Percentiles rank a stretch among this genome's conserved stretches.
Evolutionary conservation across 2,113 vertebrate species (phyloP).

Genomic region (Xiphophorus hellerii): DNA sequence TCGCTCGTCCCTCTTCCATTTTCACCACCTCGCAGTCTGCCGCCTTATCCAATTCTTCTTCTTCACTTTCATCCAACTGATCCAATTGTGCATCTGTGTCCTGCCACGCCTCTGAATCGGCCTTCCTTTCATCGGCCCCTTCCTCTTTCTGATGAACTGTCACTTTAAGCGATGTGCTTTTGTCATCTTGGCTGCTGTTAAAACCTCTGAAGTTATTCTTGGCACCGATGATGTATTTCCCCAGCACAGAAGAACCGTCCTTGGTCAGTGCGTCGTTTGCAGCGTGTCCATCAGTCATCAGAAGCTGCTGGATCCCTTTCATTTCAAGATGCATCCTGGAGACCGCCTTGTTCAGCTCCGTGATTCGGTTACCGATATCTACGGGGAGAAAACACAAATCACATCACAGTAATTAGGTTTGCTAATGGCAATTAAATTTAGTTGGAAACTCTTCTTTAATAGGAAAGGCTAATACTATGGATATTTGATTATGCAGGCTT

Average conservation of each 20-base stretch:
- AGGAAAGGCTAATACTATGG: background rate
- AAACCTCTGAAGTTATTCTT: constrained; percentile 87
- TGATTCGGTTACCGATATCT: constrained; percentile 90
- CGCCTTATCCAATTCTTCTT: constrained; percentile 10
- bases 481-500: background rate
- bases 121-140: constrained; percentile 20
- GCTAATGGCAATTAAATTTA: background rate
- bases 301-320: constrained; percentile 71
- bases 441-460: background rate
- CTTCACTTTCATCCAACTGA: constrained; percentile 15
- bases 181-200: constrained; percentile 46
- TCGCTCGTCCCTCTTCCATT: constrained; percentile 71
- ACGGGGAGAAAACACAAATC: constrained; percentile 22
- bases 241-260: constrained; percentile 80
- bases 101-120: constrained; percentile 8
- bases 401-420: constrained; percentile 8
- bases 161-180: constrained; percentile 54
- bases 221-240: constrained; percentile 84
- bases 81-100: constrained; percentile 16
- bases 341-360: constrained; percentile 85
- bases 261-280: background rate
- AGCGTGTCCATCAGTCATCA: constrained; percentile 47
- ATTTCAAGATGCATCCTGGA: constrained; percentile 81
- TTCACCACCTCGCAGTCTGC: constrained; percentile 53
- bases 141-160: constrained; percentile 59